Evolutionary conservation across 2,113 vertebrate species (phyloP).

Genomic region (Macaca fascicularis): T2T-MFA8v1.1 NC_088390.1:53784001-53784500

Average conservation of each 20-base stretch:
- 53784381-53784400: background rate
- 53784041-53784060: background rate
- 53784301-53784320: constrained; percentile 16
- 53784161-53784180: background rate
- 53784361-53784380: background rate
- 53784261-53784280: background rate
- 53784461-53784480: background rate
- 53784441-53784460: background rate
- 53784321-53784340: constrained; percentile 16
- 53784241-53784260: background rate
- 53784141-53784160: background rate
- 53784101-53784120: background rate
- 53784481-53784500: background rate
- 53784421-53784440: background rate
- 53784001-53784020: background rate
- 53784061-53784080: background rate
- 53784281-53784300: background rate
- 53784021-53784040: background rate
- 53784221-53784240: background rate
- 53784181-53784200: background rate
- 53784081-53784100: background rate
- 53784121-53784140: background rate
- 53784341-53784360: background rate
- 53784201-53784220: background rate
- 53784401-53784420: background rate